phyloP scores from a whole-genome alignment of 2,113 vertebrate species.

The Pipra filicauda region DNA sequence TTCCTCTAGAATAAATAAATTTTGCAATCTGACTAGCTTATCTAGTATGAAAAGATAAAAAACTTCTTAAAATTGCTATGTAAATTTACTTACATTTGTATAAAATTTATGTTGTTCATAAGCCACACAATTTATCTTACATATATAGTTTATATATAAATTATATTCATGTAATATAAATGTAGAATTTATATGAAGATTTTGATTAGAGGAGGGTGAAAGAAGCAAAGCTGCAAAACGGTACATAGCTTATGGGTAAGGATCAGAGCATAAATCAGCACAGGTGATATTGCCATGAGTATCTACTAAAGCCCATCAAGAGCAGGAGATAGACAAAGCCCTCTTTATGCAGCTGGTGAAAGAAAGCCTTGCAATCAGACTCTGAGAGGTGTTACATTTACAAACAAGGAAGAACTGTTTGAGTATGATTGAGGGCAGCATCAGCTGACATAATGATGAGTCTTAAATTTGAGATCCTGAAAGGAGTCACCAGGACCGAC shows the following conservation, averaged over 20 bases:
- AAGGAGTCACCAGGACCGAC: neutral
- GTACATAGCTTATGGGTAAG: neutral
- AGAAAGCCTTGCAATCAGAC: neutral
- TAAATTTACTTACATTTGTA: neutral
- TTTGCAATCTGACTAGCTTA: neutral
- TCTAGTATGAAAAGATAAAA: neutral
- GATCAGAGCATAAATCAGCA: neutral
- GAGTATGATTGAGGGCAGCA: neutral
- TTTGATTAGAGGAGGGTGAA: constrained; percentile 7
- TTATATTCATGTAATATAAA: neutral
- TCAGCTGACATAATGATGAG: neutral
- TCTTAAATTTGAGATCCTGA: neutral
- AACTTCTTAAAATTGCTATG: neutral
- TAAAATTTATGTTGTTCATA: neutral
- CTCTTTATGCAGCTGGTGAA: neutral
- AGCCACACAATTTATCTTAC: neutral
- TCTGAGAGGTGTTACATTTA: neutral
- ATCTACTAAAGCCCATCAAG: neutral
- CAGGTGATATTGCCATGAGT: neutral
- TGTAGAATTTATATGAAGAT: neutral
- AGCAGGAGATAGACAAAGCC: neutral
- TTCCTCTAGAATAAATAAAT: neutral
- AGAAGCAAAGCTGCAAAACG: neutral
- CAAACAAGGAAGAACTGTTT: neutral
- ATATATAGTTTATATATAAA: neutral